phyloP scores from a whole-genome alignment of 2,797 vertebrate genomes.

The Bradypus variegatus region DNA sequence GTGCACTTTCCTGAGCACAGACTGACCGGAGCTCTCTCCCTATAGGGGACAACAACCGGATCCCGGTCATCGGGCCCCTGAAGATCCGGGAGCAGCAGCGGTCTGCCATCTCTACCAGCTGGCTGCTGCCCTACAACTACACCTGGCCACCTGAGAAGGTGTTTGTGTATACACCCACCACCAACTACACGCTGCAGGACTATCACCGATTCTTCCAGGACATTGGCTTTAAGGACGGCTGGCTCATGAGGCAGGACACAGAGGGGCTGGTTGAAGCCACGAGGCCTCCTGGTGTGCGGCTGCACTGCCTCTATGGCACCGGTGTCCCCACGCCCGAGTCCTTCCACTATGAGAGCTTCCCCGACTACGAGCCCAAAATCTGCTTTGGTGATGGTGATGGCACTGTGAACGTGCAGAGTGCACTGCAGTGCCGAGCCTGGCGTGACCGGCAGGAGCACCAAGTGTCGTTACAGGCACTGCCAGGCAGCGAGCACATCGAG shows the following conservation, averaged over 20 bases:
- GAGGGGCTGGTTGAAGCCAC: slow-evolving; percentile 80
- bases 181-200: slow-evolving; percentile 90
- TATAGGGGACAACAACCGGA: slow-evolving; percentile 93
- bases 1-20: neutral
- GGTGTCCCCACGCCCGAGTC: slow-evolving; percentile 82
- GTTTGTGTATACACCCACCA: slow-evolving; percentile 81
- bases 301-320: slow-evolving; percentile 91
- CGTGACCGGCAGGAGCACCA: slow-evolving; percentile 78
- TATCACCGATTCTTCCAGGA: slow-evolving; percentile 86
- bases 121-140: slow-evolving; percentile 91
- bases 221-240: slow-evolving; percentile 87
- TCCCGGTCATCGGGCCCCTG: slow-evolving; percentile 89
- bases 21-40: slow-evolving; percentile 2
- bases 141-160: slow-evolving; percentile 87
- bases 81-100: slow-evolving; percentile 95
- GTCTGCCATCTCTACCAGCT: slow-evolving; percentile 88
- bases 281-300: slow-evolving; percentile 81
- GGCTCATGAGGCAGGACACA: slow-evolving; percentile 90
- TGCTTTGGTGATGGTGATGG: slow-evolving; percentile 85
- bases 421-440: slow-evolving; percentile 86
- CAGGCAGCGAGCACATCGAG: slow-evolving; percentile 87
- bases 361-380: slow-evolving; percentile 87
- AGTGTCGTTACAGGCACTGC: slow-evolving; percentile 81
- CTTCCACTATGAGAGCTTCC: slow-evolving; percentile 87
- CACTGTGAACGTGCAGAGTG: slow-evolving; percentile 90